Percentiles rank a stretch among this genome's conserved stretches.
These are phyloP conservation scores for Tigriopus japonicus DNA, from an alignment of 1,140 invertebrate species.

Conservation along the genomic window DNA sequence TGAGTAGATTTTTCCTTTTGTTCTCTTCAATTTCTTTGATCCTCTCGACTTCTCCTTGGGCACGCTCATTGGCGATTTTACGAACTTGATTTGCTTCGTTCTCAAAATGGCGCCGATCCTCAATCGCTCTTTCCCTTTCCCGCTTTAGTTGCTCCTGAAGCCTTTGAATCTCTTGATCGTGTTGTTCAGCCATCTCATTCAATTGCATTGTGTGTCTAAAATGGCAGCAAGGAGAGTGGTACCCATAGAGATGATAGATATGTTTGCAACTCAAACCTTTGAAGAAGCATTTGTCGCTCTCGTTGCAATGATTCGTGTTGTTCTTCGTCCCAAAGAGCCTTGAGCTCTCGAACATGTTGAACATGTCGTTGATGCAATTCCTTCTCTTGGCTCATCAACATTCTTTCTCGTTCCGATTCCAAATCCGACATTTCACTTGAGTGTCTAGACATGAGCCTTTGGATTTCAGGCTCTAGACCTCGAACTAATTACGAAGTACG, in stretches of 20 bases:
- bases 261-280: too few relatives aligned
- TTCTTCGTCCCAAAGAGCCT: neutral
- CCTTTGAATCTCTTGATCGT: neutral
- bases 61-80: neutral
- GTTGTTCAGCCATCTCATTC: neutral
- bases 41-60: neutral
- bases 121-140: neutral
- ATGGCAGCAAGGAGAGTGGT: too few relatives aligned
- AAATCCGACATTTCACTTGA: neutral
- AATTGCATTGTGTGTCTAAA: neutral
- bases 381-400: neutral
- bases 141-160: conserved; percentile 1
- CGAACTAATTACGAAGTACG: neutral
- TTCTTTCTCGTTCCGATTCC: neutral
- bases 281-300: neutral
- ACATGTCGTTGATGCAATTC: conserved; percentile 1
- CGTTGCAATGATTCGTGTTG: neutral
- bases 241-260: too few relatives aligned
- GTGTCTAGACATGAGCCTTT: neutral
- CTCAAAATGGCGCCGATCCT: neutral
- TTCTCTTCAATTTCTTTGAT: neutral
- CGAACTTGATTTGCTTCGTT: neutral
- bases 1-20: neutral
- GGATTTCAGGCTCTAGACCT: conserved; percentile 3
- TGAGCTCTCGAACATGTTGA: neutral